Conservation (phyloP, 1,140 invertebrate species). For the Papilio polyxenes region DNA sequence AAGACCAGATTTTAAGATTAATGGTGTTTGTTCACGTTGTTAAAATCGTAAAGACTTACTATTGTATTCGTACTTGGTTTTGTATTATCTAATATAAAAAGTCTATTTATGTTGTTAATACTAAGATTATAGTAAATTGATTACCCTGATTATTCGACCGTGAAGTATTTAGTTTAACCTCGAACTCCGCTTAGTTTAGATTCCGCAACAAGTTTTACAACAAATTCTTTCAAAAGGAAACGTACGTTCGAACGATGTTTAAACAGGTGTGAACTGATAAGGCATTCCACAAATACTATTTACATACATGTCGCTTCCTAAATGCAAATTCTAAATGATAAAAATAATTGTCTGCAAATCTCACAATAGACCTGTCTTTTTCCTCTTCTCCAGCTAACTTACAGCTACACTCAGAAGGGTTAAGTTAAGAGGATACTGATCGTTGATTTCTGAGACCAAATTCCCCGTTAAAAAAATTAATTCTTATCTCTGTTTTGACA, state of each 20-base stretch:
- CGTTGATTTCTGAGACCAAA: too few relatives aligned
- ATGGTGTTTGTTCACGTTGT: too few relatives aligned
- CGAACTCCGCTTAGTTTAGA: background rate
- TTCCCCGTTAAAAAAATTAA: too few relatives aligned
- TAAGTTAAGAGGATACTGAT: too few relatives aligned
- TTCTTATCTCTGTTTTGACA: too few relatives aligned
- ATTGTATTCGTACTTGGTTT: background rate
- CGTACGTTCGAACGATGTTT: conserved; percentile 2
- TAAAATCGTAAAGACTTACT: background rate
- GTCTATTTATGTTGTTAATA: background rate
- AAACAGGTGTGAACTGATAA: conserved; percentile 16
- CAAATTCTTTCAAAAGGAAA: background rate
- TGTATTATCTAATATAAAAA: too few relatives aligned
- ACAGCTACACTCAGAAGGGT: background rate
- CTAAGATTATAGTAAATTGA: background rate
- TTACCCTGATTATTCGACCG: background rate
- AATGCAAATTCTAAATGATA: too few relatives aligned
- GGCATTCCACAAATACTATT: background rate
- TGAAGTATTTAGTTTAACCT: background rate
- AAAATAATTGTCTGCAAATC: background rate
- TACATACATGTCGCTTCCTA: background rate
- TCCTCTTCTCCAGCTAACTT: background rate
- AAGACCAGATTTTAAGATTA: background rate
- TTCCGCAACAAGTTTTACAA: background rate
- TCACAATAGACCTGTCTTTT: background rate